Base-by-base conservation (phyloP, 2,888 invertebrate genomes). In the Pheosia gnoma region DNA sequence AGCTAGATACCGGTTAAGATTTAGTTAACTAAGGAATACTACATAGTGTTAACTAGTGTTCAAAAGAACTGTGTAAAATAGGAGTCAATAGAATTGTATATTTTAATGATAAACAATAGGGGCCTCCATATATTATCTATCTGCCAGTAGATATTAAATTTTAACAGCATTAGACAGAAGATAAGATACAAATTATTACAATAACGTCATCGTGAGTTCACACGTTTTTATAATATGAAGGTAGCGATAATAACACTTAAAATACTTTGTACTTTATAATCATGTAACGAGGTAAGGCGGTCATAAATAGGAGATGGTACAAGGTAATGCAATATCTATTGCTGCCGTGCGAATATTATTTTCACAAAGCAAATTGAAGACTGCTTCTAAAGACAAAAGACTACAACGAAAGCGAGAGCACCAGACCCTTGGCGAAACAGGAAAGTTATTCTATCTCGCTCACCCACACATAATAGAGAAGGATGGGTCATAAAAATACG, bases 401-500 rank as follows among this genome's bases (percentile, higher is more conserved):
- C 58, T 57, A 75, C 68, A 84, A 80, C 75, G 84, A 88, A 87
- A 86, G 81, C 81, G 80, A 85, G 83, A 84, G 80, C 79, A 73
- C 71, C 70, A 82, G 79, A 77, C 82, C 86, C 81, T 85, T 79
- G 76, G 83, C 78, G 79, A 84, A 87, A 87, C 88, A 86, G 88
- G 85, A 84, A 81, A 82, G 74, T 71, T 65, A 69, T 68, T 84
- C 84, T 77, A 78, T 86, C 86, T 86, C 86, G 66, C 74, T 83
- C 81, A 67, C 51, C 59, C 61, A 41, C 62, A 66, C 69, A 67
- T 71, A 71, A 64, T 66, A 72, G 86, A 91, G 77, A 85, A 81
- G 88, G 91, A 90, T 83, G 70, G 82, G 73, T 75, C 78, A 82
- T 69, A 82, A 83, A 88, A 88, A 79, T 90, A 89, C 91, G 90